Conservation (phyloP, 1,140 invertebrate genomes). For the Pararge aegeria region DNA sequence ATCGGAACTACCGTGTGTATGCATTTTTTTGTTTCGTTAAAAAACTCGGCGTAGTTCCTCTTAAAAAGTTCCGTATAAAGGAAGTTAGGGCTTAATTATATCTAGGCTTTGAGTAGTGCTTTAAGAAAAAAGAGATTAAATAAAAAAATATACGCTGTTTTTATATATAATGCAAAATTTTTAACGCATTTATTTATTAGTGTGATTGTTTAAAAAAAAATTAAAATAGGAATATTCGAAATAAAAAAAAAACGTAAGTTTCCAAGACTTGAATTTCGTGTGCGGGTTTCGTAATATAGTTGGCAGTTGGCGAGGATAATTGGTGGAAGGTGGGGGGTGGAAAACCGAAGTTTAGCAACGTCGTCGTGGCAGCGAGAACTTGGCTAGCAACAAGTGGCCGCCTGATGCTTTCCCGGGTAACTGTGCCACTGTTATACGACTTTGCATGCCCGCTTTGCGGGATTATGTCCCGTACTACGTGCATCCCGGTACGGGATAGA, state of each 20-base stretch:
- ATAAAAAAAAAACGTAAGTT: background rate
- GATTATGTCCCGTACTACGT: constrained; percentile 42
- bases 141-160: background rate
- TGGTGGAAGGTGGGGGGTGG: constrained; percentile 29
- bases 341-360: constrained; percentile 49
- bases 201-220: background rate
- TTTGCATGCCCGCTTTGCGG: constrained; percentile 68
- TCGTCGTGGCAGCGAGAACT: constrained; percentile 47
- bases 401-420: constrained; percentile 73
- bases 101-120: constrained; percentile 28
- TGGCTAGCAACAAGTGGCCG: constrained; percentile 71
- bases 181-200: background rate
- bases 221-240: background rate
- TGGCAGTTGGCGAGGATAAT: constrained; percentile 24
- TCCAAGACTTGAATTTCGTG: constrained; percentile 25
- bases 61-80: constrained; percentile 38
- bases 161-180: background rate
- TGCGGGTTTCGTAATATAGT: constrained; percentile 11
- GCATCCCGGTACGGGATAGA: constrained; percentile 17
- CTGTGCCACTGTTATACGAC: constrained; percentile 66
- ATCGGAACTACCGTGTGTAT: background rate
- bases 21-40: background rate
- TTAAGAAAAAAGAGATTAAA: constrained; percentile 10
- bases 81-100: constrained; percentile 23
- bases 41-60: constrained; percentile 38